Base-by-base conservation (phyloP, 2,888 invertebrate genomes). In the Phania funesta region DNA sequence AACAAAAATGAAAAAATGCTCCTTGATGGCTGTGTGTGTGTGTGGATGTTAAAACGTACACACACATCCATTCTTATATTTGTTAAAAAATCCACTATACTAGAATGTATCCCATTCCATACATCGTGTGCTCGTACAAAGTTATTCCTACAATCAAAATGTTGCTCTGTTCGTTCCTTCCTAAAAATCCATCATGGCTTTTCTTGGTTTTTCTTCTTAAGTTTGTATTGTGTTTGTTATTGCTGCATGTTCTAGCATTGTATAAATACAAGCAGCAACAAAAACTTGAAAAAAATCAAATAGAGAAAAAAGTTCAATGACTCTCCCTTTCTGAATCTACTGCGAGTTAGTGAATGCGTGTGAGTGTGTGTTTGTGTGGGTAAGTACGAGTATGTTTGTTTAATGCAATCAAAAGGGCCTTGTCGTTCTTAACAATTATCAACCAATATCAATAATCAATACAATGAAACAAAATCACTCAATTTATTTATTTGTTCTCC, bases 281-380 rank as follows among this genome's bases (percentile, higher is more conserved):
- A 60, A 16, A 71, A 56, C 35, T n/a, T n/a, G 76, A 62, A 22
- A 41, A 35, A 62, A 56, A 56, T 70, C 44, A 64, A 56, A 73
- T 64, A 48, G 48, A 73, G 3, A 70, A 68, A 75, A 73, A 73
- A 77, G 81, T 77, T 81, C 81, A 81, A 77, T 81, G 81, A 81
- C 81, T 81, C 76, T 70, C 70, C 56, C 75, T 62, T 70, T 56
- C 54, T 68, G 8, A 9, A 52, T 48, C 56, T 24, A 54, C 46
- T 46, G 22, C 62, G 1, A 3, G 4, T 50, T 41, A 11, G 9
- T 29, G 29, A 29, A n/a, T 60, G 48, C 46, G 7, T n/a, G 5
- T 48, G 24, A 0, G 29, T 48, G 26, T 35, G 24, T 52, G 52
- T 24, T 4, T 26, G 11, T 50, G 3, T 58, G 26, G 18, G 58